These are phyloP conservation scores for Sclerodermus sp. DNA, from an alignment of 2,888 invertebrate genomes.

Conservation along the genomic window DNA sequence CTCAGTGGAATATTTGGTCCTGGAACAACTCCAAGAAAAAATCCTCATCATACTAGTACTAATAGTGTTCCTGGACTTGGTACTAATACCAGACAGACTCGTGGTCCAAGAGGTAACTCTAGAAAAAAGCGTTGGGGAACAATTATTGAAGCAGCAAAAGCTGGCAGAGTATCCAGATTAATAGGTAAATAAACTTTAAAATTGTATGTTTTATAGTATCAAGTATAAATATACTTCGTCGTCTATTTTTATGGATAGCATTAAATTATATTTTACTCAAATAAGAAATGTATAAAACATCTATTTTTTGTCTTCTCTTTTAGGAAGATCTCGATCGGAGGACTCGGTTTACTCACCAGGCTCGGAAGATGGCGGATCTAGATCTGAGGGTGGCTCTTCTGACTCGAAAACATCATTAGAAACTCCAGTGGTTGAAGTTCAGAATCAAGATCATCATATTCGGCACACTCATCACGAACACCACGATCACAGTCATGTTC, in stretches of 20 bases:
- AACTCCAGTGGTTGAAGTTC: slow-evolving; percentile 32
- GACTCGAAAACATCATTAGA: slow-evolving; percentile 72
- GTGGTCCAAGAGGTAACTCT: slow-evolving; percentile 45
- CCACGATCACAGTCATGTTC: slow-evolving; percentile 23
- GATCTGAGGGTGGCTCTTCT: slow-evolving; percentile 66
- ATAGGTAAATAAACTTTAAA: slow-evolving; percentile 67
- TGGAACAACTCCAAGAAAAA: slow-evolving; percentile 59
- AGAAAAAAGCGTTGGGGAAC: slow-evolving; percentile 83
- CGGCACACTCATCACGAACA: too few species aligned
- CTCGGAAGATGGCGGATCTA: slow-evolving; percentile 71
- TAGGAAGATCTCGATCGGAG: slow-evolving; percentile 68
- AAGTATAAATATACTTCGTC: too few species aligned
- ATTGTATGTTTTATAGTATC: too few species aligned
- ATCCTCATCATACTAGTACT: slow-evolving; percentile 55
- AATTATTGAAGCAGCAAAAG: slow-evolving; percentile 83
- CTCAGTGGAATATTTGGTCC: slow-evolving; percentile 69
- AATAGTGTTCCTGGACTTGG: slow-evolving; percentile 50
- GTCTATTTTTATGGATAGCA: too few species aligned
- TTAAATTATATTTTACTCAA: too few species aligned
- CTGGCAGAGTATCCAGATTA: slow-evolving; percentile 76
- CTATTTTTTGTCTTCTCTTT: too few species aligned
- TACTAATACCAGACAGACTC: slow-evolving; percentile 33
- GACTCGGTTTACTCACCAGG: slow-evolving; percentile 76
- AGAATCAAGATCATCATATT: too few species aligned
- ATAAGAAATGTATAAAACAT: too few species aligned